Evolutionary conservation across 2,797 vertebrate genomes (phyloP), one percentile per base, ranked within the genome.

Genomic region (Alcedo quadribrachys): DNA sequence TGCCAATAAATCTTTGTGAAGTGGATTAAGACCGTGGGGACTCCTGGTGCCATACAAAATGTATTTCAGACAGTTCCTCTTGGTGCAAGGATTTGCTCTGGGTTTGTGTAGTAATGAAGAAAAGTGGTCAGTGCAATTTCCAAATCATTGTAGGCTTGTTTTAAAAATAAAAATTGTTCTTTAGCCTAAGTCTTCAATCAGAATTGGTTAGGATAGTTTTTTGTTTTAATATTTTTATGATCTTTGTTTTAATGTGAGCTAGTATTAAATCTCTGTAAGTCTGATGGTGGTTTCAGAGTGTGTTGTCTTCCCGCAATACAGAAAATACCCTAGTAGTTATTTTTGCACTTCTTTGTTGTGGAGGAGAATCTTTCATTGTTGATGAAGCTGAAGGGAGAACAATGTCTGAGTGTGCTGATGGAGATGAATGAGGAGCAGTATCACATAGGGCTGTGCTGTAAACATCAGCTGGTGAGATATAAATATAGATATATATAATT

Each of bases 361-460:
- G 40, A 62, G 70, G 45, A 95, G 63, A 96, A 87, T 95, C 71
- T 85, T 90, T 11, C 53, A 82, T 92, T 96, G 85, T 95, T 96
- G 19, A 4, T 51, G 28, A 57, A 74, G 53, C 25, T 43, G 32
- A 71, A 81, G 35, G 68, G 33, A 66, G 60, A 92, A 96, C 92
- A 94, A 85, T 0, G 70, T 18, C 18, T 14, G 35, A 91, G 62
- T 95, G 84, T 96, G 81, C 80, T 55, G 45, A 9, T 58, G 30
- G 71, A 82, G 65, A 94, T 94, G 76, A 89, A 89, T 68, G 89
- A 85, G 67, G 32, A 81, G 53, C 45, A 57, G 8, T 65, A 80
- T 80, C 35, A 8, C 67, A 62, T 50, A 53, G 0, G 0, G 69
- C 43, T 15, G 9, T 81, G 62, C 32, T 48, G 54, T 94, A 96